These are phyloP conservation scores for Tympanoctomys barrerae DNA, from an alignment of 2,797 vertebrate genomes.

Conservation along the genomic window DNA sequence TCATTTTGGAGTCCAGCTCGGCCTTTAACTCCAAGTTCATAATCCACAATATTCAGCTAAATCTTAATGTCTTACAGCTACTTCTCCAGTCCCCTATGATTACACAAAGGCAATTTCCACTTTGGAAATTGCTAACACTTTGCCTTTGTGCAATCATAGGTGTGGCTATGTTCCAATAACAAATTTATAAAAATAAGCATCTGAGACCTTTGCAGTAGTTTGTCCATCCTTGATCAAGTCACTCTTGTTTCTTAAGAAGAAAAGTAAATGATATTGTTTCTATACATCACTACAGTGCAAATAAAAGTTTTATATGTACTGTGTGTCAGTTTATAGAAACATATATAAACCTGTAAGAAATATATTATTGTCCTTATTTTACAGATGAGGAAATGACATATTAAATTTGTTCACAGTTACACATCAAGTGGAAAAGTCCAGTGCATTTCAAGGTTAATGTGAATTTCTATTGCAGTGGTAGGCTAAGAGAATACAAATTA, in stretches of 20 bases:
- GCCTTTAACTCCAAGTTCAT: background rate
- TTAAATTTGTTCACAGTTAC: background rate
- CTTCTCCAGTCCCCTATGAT: background rate
- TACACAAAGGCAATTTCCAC: background rate
- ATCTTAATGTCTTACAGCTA: constrained; percentile 14
- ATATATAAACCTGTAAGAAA: background rate
- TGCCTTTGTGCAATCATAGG: background rate
- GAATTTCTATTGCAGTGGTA: constrained; percentile 20
- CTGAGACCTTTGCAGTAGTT: background rate
- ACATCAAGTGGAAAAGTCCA: background rate
- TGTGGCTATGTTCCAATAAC: background rate
- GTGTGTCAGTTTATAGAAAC: background rate
- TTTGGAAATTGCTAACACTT: no score
- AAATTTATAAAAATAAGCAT: constrained; percentile 18
- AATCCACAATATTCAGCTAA: background rate
- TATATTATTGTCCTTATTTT: background rate
- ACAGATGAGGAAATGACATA: background rate
- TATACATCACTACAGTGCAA: background rate
- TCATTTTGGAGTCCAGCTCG: no score
- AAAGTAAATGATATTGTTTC: constrained; percentile 11
- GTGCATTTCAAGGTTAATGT: constrained; percentile 45
- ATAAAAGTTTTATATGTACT: background rate
- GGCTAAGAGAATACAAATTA: background rate
- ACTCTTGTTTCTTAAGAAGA: background rate
- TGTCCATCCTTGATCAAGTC: background rate